Conservation (phyloP, 2,888 invertebrate genomes). For the Andrena haemorrhoa region DNA sequence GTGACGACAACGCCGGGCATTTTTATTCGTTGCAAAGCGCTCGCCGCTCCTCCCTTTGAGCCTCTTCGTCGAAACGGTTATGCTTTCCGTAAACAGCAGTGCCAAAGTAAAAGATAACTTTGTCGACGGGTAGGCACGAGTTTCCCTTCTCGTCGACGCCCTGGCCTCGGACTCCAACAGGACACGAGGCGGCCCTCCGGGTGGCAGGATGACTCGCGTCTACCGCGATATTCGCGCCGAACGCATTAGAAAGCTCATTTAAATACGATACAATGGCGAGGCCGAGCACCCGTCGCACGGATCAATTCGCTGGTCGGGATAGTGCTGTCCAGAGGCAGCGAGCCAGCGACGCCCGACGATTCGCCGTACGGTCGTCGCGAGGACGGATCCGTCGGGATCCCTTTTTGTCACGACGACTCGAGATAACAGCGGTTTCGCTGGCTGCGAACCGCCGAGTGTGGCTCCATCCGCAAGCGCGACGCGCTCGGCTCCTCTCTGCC, state of each 20-base stretch:
- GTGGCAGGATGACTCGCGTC: conserved; percentile 65
- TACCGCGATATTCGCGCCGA: conserved; percentile 73
- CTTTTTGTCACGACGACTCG: not conserved
- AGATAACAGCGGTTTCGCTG: not conserved
- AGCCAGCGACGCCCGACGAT: not conserved
- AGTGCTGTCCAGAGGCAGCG: conserved; percentile 64
- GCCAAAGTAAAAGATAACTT: not conserved
- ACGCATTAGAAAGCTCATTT: conserved; percentile 82
- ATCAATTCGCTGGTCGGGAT: conserved; percentile 70
- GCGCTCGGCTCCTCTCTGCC: conserved; percentile 22
- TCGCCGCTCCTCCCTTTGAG: conserved; percentile 13
- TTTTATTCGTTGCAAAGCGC: conserved; percentile 46
- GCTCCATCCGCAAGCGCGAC: not conserved
- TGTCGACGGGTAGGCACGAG: not conserved
- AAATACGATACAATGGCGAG: conserved; percentile 79
- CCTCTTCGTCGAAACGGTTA: conserved; percentile 18
- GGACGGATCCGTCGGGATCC: not conserved
- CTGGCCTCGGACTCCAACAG: not conserved
- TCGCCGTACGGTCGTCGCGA: not conserved
- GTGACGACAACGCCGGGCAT: conserved; percentile 39
- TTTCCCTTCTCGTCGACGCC: not conserved
- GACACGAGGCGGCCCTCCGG: not conserved
- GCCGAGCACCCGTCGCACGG: conserved; percentile 64
- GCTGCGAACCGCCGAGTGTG: not conserved
- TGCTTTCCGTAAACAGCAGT: not conserved